Conservation (phyloP, 2,113 vertebrate species). For the Menidia beryllina region DNA sequence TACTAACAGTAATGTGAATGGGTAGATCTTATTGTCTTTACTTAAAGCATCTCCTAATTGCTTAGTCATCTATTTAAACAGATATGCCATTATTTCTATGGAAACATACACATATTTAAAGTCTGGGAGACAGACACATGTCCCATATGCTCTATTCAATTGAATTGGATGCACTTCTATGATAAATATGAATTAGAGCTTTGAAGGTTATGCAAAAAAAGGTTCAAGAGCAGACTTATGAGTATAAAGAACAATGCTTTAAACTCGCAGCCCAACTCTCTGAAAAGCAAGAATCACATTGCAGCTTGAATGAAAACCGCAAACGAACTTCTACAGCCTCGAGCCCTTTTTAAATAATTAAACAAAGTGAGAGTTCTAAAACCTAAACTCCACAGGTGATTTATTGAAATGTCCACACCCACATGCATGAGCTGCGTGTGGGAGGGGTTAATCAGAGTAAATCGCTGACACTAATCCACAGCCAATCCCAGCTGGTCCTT, state of each 20-base stretch:
- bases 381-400: not conserved
- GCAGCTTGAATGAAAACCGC: too few species aligned
- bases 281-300: too few species aligned
- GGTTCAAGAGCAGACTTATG: not conserved
- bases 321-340: not conserved
- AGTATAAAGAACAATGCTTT: not conserved
- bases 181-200: not conserved
- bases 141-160: not conserved
- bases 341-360: conserved; percentile 2
- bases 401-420: not conserved
- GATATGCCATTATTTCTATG: not conserved
- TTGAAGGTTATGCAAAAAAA: not conserved
- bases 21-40: not conserved
- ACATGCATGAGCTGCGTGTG: conserved; percentile 16
- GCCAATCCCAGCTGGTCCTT: conserved; percentile 17
- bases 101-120: not conserved
- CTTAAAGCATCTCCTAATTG: not conserved
- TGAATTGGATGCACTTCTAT: too few species aligned
- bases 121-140: not conserved
- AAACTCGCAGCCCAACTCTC: too few species aligned
- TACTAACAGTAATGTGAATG: not conserved
- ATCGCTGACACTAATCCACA: conserved; percentile 54
- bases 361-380: conserved; percentile 1
- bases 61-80: conserved; percentile 1
- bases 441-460: conserved; percentile 50